Base-by-base conservation (phyloP, 2,797 vertebrate genomes). In the Sandelia bainsii region DNA sequence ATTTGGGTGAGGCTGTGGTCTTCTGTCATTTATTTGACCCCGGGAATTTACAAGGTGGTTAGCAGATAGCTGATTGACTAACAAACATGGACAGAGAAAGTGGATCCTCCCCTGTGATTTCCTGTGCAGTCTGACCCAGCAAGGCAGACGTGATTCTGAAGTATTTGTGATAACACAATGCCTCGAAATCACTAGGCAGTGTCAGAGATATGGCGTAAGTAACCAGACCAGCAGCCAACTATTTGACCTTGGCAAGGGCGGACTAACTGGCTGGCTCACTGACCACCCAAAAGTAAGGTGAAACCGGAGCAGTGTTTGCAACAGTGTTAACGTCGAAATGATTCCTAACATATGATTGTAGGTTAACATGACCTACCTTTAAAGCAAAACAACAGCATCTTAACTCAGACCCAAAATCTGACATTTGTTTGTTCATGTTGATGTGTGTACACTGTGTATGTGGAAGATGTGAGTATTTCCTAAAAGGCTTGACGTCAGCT, bases 201-300 rank as follows among this genome's bases (percentile, higher is more conserved):
- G 79, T 91, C 87, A 92, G 77, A 81, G 84, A 88, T 83, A 82
- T 81, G 90, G 87, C 63, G 87, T 57, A 86, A 91, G 84, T 67
- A 87, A 88, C 86, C 75, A 79, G 75, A 82, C 58, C 58, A 72
- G 50, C 46, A 25, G 89, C 88, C 91, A 92, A 93, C 72, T 91
- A 91, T 93, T 92, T 84, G 73, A 89, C 87, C 77, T 89, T 84
- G 83, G 85, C 79, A 72, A 66, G 46, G 66, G 39, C n/a, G 29
- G 66, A 75, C 59, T 64, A 62, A 67, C 70, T 77, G 72, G 76
- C 75, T 63, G 80, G 64, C 72, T 79, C 76, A 72, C 81, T 81
- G 90, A 86, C 88, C 87, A 89, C 88, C 88, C 89, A 93, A 88
- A 85, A 66, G 72, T 65, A 67, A 75, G 62, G 66, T 2, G 51